Conservation (phyloP, 2,888 invertebrate species). For the Zhuqinia jingwanae region DNA sequence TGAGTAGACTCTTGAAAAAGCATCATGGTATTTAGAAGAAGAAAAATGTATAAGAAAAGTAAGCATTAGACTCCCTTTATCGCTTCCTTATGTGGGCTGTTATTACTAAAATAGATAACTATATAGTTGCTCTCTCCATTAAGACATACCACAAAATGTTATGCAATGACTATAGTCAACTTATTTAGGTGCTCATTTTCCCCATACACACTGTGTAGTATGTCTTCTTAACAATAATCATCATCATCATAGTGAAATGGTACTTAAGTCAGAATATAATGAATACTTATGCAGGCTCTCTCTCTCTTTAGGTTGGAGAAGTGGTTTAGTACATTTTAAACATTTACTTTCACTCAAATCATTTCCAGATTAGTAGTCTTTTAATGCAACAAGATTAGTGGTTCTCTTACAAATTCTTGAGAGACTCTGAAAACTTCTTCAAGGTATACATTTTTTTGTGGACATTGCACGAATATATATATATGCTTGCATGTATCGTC, state of each 20-base stretch:
- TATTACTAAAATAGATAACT: slow-evolving; percentile 32
- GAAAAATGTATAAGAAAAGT: neutral
- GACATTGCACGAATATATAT: neutral
- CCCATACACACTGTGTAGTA: neutral
- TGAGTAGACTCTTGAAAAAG: neutral
- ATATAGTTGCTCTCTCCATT: neutral
- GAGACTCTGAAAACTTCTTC: neutral
- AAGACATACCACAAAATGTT: neutral
- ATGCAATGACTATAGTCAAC: neutral
- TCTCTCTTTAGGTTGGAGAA: neutral
- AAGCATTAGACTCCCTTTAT: slow-evolving; percentile 27
- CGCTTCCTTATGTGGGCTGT: slow-evolving; percentile 40
- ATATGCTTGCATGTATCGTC: neutral
- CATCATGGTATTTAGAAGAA: slow-evolving; percentile 5
- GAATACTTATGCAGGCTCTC: slow-evolving; percentile 29
- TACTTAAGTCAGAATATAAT: slow-evolving; percentile 19
- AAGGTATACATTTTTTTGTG: slow-evolving; percentile 25
- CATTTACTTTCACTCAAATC: slow-evolving; percentile 25
- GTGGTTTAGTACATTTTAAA: slow-evolving; percentile 19
- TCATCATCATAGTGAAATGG: neutral
- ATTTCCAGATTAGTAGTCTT: neutral
- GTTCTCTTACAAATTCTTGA: slow-evolving; percentile 10
- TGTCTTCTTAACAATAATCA: too few species aligned
- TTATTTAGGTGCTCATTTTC: neutral
- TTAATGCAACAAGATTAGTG: neutral